phyloP scores from a whole-genome alignment of 2,797 vertebrate genomes.

The Nothura maculosa region DNA sequence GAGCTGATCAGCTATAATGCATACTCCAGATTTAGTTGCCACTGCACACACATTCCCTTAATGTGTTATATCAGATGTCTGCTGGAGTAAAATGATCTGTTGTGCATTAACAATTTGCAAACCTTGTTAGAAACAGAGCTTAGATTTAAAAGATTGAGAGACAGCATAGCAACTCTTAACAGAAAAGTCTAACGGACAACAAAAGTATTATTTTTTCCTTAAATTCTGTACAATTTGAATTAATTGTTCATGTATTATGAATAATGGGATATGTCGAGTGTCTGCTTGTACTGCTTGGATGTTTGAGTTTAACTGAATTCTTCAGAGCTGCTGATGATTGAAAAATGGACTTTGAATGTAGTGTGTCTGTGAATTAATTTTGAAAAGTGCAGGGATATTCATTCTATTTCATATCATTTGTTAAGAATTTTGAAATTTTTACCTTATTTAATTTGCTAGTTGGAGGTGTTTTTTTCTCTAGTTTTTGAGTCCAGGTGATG shows the following conservation, averaged over 20 bases:
- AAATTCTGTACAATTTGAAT: not conserved
- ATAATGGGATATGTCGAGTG: not conserved
- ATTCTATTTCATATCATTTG: not conserved
- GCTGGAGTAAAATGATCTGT: not conserved
- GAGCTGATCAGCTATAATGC: fast-evolving
- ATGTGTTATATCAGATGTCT: not conserved
- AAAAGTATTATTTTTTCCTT: not conserved
- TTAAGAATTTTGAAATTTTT: not conserved
- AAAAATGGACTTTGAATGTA: not conserved
- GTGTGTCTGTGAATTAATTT: not conserved
- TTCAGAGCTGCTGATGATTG: not conserved
- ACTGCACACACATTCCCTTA: not conserved
- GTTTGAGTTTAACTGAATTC: not conserved
- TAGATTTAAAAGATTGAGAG: not conserved
- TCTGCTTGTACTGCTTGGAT: not conserved
- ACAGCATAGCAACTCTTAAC: not conserved
- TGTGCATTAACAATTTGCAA: not conserved
- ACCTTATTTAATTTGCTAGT: fast-evolving
- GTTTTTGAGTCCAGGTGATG: not conserved
- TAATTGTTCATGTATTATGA: not conserved
- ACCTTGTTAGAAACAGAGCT: not conserved
- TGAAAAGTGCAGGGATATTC: not conserved
- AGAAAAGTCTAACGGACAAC: not conserved
- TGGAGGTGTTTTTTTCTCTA: not conserved
- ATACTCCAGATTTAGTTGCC: not conserved